Evolutionary conservation across 2,888 invertebrate genomes (phyloP), one percentile per base, ranked within the genome.

Genomic region (Drosophila suboccidentalis): DNA sequence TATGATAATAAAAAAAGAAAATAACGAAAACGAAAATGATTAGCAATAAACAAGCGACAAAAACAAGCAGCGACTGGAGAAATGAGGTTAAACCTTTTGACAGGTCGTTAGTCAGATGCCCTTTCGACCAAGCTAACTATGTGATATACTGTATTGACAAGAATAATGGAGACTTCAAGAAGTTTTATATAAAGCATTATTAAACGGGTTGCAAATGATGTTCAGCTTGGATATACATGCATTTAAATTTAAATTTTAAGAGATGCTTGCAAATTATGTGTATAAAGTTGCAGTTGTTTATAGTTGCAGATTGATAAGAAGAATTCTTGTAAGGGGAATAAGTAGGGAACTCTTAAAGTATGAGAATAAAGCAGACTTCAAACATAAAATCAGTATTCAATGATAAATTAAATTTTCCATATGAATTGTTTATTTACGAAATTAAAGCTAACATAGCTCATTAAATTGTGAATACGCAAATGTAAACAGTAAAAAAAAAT

Each of bases 1-100:
- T 57, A 43, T 17, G 60, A 46, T 13, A 41, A 47, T n/a, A 46
- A 38, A 49, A 51, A 13, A n/a, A 51, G 26, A 55, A n/a, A 29
- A 13, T 8, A 49, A 50, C 13, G n/a, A 65, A 43, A 68, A 44
- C 43, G 47, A 69, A 77, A 74, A 79, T 79, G 74, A 79, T 87
- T 87, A 71, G 78, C 83, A 74, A 87, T 78, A 80, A 78, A 72
- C 66, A 72, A 64, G 50, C 50, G 57, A 53, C 51, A 46, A 64
- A 72, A 70, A 67, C 53, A 62, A 62, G 60, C 47, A 54, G 58
- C 43, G 51, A 62, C 47, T 60, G 58, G 46, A 55, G 49, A 71
- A 75, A 51, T 61, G 60, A 41, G 44, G 59, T 63, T 74, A 73
- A 73, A 50, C 34, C 46, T 39, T 67, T 53, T 39, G 75, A 68